Percentiles rank a stretch among this genome's conserved stretches.
Conservation (phyloP, 2,888 invertebrate genomes). For the Agapostemon virescens region DNA sequence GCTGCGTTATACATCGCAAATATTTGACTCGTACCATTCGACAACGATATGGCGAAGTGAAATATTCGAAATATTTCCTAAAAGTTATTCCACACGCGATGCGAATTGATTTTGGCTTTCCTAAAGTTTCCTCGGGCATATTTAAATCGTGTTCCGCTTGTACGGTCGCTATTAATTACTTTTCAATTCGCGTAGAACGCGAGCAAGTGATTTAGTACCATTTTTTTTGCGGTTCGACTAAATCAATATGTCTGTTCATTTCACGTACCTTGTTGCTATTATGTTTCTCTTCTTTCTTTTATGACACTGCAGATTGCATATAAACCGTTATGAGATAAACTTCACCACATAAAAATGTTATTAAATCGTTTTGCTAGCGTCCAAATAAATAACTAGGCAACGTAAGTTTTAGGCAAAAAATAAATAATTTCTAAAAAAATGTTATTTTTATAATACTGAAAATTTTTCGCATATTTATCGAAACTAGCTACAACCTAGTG, state of each 20-base stretch:
- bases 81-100: background rate
- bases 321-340: background rate
- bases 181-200: background rate
- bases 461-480: too few relatives aligned
- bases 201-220: background rate
- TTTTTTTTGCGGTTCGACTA: background rate
- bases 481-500: too few relatives aligned
- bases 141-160: background rate
- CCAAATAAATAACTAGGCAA: too few relatives aligned
- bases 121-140: background rate
- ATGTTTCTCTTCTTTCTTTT: background rate
- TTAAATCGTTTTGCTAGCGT: too few relatives aligned
- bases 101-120: constrained; percentile 7
- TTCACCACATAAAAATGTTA: background rate
- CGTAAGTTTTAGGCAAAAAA: too few relatives aligned
- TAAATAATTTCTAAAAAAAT: too few relatives aligned
- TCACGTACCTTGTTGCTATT: background rate
- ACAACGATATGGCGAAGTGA: background rate
- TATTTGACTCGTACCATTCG: background rate
- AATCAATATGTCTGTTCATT: background rate
- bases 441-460: too few relatives aligned
- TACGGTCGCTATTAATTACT: background rate
- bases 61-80: background rate
- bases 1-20: background rate
- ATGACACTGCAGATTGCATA: background rate